phyloP scores from a whole-genome alignment of 2,888 invertebrate genomes.

The Trypoxylon attenuatum region DNA sequence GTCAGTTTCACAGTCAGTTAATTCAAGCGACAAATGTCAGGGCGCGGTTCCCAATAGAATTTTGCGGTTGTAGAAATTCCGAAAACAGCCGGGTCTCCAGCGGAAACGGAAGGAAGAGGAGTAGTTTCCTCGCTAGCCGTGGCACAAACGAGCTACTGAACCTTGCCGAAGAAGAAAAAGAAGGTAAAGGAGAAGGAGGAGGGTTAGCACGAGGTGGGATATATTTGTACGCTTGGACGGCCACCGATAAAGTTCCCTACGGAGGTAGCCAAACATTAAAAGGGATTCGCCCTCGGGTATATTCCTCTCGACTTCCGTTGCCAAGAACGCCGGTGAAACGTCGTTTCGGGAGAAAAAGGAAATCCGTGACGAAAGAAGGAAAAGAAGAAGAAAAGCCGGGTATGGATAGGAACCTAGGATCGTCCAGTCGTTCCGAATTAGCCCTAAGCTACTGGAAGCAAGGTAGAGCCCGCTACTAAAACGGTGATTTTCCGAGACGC shows the following conservation, averaged over 20 bases:
- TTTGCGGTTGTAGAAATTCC: not conserved
- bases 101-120: not conserved
- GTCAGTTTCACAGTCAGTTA: too few relatives aligned
- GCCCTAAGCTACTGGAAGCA: not conserved
- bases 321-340: not conserved
- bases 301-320: constrained; percentile 11
- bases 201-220: not conserved
- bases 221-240: not conserved
- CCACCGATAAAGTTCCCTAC: constrained; percentile 11
- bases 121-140: not conserved
- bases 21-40: too few relatives aligned
- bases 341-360: not conserved
- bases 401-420: not conserved
- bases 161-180: too few relatives aligned
- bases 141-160: too few relatives aligned
- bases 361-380: not conserved
- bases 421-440: not conserved
- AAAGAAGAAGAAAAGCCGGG: not conserved
- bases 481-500: not conserved
- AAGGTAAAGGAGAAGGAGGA: too few relatives aligned
- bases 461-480: not conserved
- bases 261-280: constrained; percentile 11
- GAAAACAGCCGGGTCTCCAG: not conserved
- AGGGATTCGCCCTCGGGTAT: constrained; percentile 8
- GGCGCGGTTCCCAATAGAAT: too few relatives aligned